Evolutionary conservation across 2,113 vertebrate species (phyloP), one percentile per base, ranked within the genome.

Genomic region (Hyla sarda): DNA sequence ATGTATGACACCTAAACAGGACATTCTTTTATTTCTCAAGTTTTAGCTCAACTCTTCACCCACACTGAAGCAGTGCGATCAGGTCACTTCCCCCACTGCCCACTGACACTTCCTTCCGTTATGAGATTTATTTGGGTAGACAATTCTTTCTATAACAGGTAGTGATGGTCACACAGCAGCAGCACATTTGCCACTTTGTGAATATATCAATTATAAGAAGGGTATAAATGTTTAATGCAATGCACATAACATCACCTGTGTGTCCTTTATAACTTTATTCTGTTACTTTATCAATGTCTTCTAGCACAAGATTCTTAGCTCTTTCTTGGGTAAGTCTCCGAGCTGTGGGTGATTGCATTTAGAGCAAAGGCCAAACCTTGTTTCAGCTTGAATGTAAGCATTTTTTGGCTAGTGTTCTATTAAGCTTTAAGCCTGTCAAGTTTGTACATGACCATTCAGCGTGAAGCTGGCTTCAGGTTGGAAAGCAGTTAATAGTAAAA

Each of bases 401-500:
- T 58, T 79, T n/a, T 86, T 85, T 85, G 60, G 60, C 62, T 37
- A 56, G 17, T 17, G 19, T 30, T 56, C n/a, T 34, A 16, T 45
- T 65, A 79, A 71, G 60, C 34, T 83, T 17, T 47, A 75, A 60
- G 14, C 84, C 25, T 65, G 41, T 79, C 84, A 86, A 79, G 84
- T 86, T 72, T 69, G 47, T 86, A 86, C 84, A 80, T 72, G 84
- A 86, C 30, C 56, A 60, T 69, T 41, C 62, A 86, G 75, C 74
- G n/a, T 56, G 62, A 69, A 77, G 58, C 60, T 73, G 32, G 13
- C 74, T 79, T 17, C n/a, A 30, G 34, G 47, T 62, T 84, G 60
- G 47, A n/a, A 37, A 54, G 30, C 56, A 56, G 8, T 69, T 25
- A n/a, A 56, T 19, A 41, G 54, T 6, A 80, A 48, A 75, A 50